A percentile compares a stretch with the other conserved stretches of the same genome.
Conservation (phyloP, 2,797 vertebrate genomes). For the Emys orbicularis region DNA sequence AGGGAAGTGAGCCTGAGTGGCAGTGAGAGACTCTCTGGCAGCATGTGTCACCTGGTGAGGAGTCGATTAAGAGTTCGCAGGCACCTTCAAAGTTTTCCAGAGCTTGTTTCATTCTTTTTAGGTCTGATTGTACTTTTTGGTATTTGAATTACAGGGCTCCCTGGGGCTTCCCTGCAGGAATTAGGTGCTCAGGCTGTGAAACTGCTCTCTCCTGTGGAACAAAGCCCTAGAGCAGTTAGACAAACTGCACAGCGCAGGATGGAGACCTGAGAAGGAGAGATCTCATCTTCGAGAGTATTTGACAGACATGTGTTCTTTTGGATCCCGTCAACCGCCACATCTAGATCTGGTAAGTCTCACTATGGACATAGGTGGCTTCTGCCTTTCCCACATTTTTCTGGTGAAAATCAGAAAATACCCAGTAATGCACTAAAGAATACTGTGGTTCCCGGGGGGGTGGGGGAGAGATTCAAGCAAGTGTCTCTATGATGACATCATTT, state of each 20-base stretch:
- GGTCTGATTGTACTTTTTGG: not conserved
- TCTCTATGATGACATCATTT: not conserved
- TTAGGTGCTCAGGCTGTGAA: slow-evolving; percentile 21
- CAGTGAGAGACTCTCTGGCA: not conserved
- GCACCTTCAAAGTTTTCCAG: slow-evolving; percentile 10
- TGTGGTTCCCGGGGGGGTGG: not conserved
- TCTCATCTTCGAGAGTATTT: not conserved
- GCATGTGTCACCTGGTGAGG: slow-evolving; percentile 4
- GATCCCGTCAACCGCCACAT: not conserved
- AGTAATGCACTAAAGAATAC: slow-evolving; percentile 35
- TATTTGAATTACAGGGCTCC: slow-evolving; percentile 64
- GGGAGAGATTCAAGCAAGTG: not conserved
- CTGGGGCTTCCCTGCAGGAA: slow-evolving; percentile 27
- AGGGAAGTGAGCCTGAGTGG: not conserved
- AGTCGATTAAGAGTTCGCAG: not conserved
- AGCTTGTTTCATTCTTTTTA: slow-evolving; percentile 18
- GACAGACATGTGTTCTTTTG: not conserved
- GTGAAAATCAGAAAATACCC: not conserved
- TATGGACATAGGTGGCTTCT: not conserved
- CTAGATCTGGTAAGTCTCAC: not conserved
- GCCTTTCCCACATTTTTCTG: not conserved
- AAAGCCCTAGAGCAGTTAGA: not conserved
- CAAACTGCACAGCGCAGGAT: slow-evolving; percentile 3
- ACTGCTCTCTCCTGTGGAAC: slow-evolving; percentile 26
- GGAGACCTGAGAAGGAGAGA: not conserved